phyloP scores from a whole-genome alignment of 2,888 invertebrate species.

The Drosophila barbarae region DNA sequence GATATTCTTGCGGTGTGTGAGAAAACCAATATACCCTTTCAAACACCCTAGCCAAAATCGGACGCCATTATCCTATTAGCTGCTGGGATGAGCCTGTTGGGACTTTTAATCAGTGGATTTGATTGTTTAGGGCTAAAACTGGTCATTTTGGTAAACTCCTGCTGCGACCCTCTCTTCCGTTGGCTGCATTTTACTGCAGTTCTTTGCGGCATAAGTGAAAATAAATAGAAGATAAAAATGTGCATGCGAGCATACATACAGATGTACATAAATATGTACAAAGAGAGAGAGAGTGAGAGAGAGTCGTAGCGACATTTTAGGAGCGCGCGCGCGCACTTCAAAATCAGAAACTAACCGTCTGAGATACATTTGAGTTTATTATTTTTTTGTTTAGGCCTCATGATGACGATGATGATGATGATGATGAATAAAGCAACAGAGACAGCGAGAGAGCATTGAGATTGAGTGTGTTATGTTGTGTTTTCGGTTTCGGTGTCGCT shows the following conservation, averaged over 20 bases:
- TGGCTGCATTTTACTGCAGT: conserved; percentile 55
- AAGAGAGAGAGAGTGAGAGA: not conserved
- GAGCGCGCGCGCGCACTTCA: conserved; percentile 57
- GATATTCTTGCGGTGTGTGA: too few species aligned
- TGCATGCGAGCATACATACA: conserved; percentile 30
- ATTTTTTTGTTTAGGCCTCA: conserved; percentile 55
- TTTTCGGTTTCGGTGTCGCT: conserved; percentile 28
- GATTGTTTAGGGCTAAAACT: conserved; percentile 14
- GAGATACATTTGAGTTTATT: conserved; percentile 71
- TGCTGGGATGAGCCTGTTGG: conserved; percentile 1
- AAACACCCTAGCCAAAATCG: conserved; percentile 11
- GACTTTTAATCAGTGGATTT: conserved; percentile 24
- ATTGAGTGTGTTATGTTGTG: conserved; percentile 27
- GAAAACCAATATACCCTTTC: conserved; percentile 10
- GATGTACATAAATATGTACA: conserved; percentile 5
- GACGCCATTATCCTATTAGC: conserved; percentile 37
- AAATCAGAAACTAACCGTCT: conserved; percentile 62
- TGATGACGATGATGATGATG: conserved; percentile 60
- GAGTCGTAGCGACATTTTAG: conserved; percentile 28
- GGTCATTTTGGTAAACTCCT: conserved; percentile 6
- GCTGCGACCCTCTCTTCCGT: conserved; percentile 20
- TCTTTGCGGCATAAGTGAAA: conserved; percentile 71
- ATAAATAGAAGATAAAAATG: conserved; percentile 68
- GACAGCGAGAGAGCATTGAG: conserved; percentile 27
- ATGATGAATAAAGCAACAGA: conserved; percentile 53